These are phyloP conservation scores for Ectemnius cavifrons DNA, from an alignment of 2,888 invertebrate species.

Conservation along the genomic window DNA sequence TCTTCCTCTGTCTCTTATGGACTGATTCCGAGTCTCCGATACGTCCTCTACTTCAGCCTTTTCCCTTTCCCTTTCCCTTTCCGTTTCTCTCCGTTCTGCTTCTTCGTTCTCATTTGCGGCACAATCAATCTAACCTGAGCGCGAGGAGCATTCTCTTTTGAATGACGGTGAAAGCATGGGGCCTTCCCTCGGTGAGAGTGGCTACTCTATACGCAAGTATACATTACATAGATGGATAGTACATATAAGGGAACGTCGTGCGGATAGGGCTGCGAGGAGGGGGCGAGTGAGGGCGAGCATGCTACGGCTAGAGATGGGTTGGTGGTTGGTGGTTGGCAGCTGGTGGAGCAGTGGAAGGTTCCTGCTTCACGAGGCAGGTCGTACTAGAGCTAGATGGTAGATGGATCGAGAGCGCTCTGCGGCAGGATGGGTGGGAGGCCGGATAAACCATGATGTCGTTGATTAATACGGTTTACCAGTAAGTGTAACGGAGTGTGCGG, in stretches of 20 bases:
- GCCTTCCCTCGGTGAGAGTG: background rate
- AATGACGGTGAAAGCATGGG: background rate
- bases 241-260: too few relatives aligned
- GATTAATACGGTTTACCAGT: conserved; percentile 79
- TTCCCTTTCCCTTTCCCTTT: too few relatives aligned
- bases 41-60: too few relatives aligned
- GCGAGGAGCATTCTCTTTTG: background rate
- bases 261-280: background rate
- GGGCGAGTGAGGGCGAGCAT: too few relatives aligned
- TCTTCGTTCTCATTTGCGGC: background rate
- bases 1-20: background rate
- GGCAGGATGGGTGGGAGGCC: conserved; percentile 56
- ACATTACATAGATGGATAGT: too few relatives aligned
- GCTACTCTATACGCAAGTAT: too few relatives aligned
- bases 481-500: conserved; percentile 78
- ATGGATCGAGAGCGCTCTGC: background rate
- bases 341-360: too few relatives aligned
- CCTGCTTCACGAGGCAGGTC: conserved; percentile 31
- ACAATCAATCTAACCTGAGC: background rate
- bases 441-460: conserved; percentile 78
- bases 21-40: background rate
- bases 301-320: background rate
- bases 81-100: background rate
- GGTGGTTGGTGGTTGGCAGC: background rate
- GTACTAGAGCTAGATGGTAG: conserved; percentile 27